These are phyloP conservation scores for Steinernema carpocapsae DNA, from an alignment of 2,888 invertebrate genomes.

Conservation along the genomic window DNA sequence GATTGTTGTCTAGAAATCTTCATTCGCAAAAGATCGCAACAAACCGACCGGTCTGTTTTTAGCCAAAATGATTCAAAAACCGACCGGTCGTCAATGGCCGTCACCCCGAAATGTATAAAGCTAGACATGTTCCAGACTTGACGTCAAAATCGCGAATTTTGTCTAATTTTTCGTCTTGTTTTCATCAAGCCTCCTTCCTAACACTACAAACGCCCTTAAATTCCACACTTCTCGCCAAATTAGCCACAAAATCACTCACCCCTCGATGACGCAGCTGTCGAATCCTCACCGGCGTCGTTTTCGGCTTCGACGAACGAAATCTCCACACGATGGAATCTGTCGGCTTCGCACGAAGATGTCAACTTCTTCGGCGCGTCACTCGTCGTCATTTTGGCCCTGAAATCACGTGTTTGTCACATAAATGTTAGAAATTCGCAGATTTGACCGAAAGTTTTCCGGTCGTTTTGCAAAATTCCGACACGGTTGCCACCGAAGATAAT, in stretches of 20 bases:
- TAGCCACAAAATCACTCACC: neutral
- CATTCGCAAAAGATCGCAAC: too few species aligned
- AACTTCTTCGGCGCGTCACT: neutral
- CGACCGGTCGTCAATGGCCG: too few species aligned
- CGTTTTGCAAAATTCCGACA: slow-evolving; percentile 14
- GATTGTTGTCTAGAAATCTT: too few species aligned
- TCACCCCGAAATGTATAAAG: too few species aligned
- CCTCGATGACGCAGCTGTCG: neutral
- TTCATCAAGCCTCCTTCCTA: too few species aligned
- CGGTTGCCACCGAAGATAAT: neutral
- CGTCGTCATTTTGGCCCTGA: slow-evolving; percentile 14
- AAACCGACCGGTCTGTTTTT: too few species aligned
- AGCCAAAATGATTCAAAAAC: too few species aligned
- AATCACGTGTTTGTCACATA: neutral
- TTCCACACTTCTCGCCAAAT: too few species aligned
- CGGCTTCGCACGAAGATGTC: slow-evolving; percentile 24
- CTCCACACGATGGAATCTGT: slow-evolving; percentile 12
- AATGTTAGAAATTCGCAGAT: neutral
- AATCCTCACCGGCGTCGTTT: neutral
- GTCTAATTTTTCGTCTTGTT: too few species aligned
- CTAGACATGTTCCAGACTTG: too few species aligned
- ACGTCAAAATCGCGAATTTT: too few species aligned
- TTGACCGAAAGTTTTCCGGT: neutral
- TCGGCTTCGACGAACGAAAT: slow-evolving; percentile 14
- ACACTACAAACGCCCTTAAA: too few species aligned